Percentiles rank a stretch among this genome's conserved stretches.
Evolutionary conservation across 2,888 invertebrate genomes (phyloP).

Genomic region (Chloromyia formosa): DNA sequence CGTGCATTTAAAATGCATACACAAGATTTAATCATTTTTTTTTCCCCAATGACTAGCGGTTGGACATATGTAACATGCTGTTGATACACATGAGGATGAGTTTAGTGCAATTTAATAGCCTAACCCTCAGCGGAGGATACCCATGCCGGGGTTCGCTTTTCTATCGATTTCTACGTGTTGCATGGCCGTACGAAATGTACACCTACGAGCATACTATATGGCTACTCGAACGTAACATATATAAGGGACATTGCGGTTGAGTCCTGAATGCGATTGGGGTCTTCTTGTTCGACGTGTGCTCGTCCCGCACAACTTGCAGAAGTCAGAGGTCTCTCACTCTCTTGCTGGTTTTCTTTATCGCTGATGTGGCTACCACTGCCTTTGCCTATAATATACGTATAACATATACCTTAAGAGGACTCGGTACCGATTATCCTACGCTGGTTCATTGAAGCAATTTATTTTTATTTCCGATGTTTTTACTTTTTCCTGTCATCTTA

Average conservation of each 20-base stretch:
- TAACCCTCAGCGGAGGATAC: not conserved
- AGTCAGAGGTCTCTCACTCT: constrained; percentile 22
- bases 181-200: constrained; percentile 6
- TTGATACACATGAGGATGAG: constrained; percentile 30
- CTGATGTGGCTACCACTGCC: not conserved
- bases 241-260: constrained; percentile 25
- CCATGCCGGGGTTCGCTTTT: constrained; percentile 9
- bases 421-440: constrained; percentile 36
- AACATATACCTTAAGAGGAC: not conserved
- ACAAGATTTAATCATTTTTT: constrained; percentile 39
- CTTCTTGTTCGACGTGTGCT: not conserved
- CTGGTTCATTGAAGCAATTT: constrained; percentile 43
- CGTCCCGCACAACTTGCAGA: constrained; percentile 18
- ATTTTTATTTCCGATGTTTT: constrained; percentile 43
- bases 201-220: not conserved
- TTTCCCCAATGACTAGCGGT: constrained; percentile 27
- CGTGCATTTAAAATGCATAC: constrained; percentile 28
- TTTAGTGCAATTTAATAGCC: constrained; percentile 28
- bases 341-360: not conserved
- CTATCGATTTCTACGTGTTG: constrained; percentile 43
- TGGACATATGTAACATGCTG: constrained; percentile 41
- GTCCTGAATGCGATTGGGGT: constrained; percentile 15
- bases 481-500: constrained; percentile 43
- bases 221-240: not conserved
- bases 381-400: not conserved